A percentile compares a stretch with the other conserved stretches of the same genome.
Conservation (phyloP, 2,797 vertebrate species). For the Cryptoprocta ferox region DNA sequence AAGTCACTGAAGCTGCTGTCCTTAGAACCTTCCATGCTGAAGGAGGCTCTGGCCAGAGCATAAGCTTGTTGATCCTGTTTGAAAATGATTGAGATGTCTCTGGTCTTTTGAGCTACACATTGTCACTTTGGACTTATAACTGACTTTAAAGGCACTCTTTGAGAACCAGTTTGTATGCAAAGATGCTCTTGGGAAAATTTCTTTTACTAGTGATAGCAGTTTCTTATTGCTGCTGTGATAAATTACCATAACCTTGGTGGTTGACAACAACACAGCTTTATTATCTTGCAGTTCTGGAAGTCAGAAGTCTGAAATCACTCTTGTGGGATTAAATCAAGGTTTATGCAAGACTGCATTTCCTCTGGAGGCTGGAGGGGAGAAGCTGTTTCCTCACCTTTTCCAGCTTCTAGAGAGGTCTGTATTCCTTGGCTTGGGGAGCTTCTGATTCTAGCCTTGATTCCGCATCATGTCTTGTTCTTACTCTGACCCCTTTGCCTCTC, state of each 20-base stretch:
- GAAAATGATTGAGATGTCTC: neutral
- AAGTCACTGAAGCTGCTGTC: neutral
- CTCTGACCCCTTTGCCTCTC: neutral
- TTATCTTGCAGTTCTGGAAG: neutral
- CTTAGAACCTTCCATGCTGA: neutral
- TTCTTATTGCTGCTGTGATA: neutral
- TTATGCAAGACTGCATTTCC: neutral
- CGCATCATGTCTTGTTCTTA: neutral
- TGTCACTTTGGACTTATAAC: neutral
- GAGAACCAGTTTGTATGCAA: neutral
- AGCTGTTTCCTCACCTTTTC: neutral
- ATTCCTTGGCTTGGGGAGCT: neutral
- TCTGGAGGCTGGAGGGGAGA: neutral
- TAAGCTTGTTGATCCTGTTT: neutral
- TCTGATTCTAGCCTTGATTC: neutral
- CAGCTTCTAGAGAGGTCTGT: neutral
- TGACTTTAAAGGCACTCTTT: neutral
- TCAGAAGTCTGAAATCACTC: neutral
- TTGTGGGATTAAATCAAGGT: neutral
- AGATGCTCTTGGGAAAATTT: neutral
- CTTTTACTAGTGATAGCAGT: neutral
- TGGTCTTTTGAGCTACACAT: neutral
- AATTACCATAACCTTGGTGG: neutral
- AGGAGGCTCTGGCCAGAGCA: neutral
- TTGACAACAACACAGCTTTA: neutral